Conservation (phyloP, 2,797 vertebrate genomes). For the Onychomys leucogaster region DNA sequence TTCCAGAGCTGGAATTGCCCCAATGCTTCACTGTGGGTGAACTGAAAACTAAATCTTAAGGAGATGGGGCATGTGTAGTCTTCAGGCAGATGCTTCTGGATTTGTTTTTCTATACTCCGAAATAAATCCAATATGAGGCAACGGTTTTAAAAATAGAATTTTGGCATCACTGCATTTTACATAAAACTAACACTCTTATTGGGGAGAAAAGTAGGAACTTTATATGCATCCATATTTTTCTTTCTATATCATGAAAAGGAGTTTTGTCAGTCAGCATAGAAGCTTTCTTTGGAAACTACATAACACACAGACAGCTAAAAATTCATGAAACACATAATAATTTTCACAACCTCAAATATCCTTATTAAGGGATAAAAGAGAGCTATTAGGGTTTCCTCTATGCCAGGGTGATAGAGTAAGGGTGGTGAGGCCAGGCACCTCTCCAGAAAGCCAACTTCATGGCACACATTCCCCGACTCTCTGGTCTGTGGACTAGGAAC, state of each 20-base stretch:
- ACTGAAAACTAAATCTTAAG: constrained; percentile 47
- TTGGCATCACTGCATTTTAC: constrained; percentile 60
- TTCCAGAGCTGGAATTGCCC: not conserved
- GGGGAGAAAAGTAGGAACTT: constrained; percentile 17
- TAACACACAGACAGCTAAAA: constrained; percentile 4
- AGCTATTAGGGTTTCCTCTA: not conserved
- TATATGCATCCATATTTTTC: constrained; percentile 4
- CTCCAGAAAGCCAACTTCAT: not conserved
- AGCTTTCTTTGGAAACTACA: not conserved
- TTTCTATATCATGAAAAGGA: constrained; percentile 15
- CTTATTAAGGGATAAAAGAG: not conserved
- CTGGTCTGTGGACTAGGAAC: not conserved
- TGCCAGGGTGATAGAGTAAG: not conserved
- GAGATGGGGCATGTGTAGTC: not conserved
- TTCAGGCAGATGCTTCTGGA: constrained; percentile 43
- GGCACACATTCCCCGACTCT: not conserved
- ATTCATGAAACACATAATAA: not conserved
- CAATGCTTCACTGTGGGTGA: constrained; percentile 16
- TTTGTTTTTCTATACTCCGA: constrained; percentile 52
- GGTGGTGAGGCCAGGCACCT: not conserved
- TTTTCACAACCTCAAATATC: not conserved
- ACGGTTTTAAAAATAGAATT: constrained; percentile 58
- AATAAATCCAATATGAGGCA: constrained; percentile 70
- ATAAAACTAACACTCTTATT: constrained; percentile 54
- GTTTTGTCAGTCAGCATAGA: not conserved